Base-by-base conservation (phyloP, 2,113 vertebrate genomes). In the Meleagris gallopavo region DNA sequence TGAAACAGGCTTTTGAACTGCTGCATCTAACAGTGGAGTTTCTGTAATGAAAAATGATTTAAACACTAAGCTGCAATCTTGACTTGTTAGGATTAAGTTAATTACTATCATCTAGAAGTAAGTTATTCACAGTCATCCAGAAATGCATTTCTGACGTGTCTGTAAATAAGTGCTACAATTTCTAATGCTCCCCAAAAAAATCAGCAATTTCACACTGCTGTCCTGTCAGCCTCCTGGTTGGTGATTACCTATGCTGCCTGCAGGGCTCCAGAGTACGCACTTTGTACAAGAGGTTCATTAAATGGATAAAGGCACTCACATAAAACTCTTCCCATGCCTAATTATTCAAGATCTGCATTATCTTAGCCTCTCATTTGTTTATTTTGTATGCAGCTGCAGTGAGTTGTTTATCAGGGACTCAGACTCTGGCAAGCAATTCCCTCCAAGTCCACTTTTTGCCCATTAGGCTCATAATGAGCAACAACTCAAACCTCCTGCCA, bases 61-160 rank as follows among this genome's bases (percentile, higher is more conserved):
- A 71, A 88, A 73, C 58, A 36, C 83, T 86, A 93, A 94, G 65
- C 12, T 4, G 76, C 73, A 94, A 95, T 94, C 93, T 95, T 78
- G 70, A 95, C 70, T 86, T 36, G 70, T 96, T 96, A 95, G 65
- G 76, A 94, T 76, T 81, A 86, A 96, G 91, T 91, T 97, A 96
- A 95, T 97, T 95, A 90, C 88, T 91, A 45, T 95, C 77, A 93
- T 95, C 94, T 90, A 91, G 88, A 90, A 94, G 48, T 61, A 91
- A 93, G 86, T 86, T 94, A 82, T 95, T 90, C 83, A 91, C 61
- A 90, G 72, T 41, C 83, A 93, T 90, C 85, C 80, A 93, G 92
- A 94, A 90, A 65, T 69, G 70, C 70, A 79, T 48, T 96, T 95
- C 80, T 95, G 86, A 90, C 81, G 30, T 48, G 66, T 82, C 76